Evolutionary conservation across 2,888 invertebrate genomes (phyloP).

Genomic region (Phytoseiulus persimilis): DNA sequence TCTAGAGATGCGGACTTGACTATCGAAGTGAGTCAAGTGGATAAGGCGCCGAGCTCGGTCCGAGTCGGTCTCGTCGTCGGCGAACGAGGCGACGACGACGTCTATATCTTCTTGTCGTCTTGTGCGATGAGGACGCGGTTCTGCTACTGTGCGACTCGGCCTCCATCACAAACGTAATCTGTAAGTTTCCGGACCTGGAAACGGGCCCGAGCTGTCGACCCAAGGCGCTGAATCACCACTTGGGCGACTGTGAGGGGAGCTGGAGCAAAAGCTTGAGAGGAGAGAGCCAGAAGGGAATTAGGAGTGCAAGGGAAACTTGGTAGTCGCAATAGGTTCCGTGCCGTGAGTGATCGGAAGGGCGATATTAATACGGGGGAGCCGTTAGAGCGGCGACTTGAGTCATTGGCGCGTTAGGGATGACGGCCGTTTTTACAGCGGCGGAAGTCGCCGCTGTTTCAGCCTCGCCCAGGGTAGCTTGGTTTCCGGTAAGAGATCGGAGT

Average conservation of each 20-base stretch:
- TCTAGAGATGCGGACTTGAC: background rate
- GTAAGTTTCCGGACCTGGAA: background rate
- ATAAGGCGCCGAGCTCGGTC: background rate
- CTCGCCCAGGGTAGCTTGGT: background rate
- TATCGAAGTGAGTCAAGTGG: background rate
- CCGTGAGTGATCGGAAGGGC: background rate
- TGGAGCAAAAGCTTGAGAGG: background rate
- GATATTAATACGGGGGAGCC: background rate
- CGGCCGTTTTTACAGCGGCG: background rate
- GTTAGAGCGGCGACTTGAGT: background rate
- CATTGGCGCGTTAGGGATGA: background rate
- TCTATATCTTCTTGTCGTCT: background rate
- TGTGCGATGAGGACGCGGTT: background rate
- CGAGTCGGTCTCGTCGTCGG: background rate
- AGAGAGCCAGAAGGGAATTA: background rate
- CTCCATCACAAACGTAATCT: background rate
- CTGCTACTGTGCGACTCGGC: background rate
- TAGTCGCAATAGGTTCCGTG: background rate
- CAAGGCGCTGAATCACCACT: no score
- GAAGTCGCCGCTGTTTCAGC: background rate
- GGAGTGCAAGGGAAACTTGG: background rate
- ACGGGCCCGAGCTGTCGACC: no score
- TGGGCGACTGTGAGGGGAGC: background rate
- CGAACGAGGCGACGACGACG: background rate
- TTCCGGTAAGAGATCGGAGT: background rate